Percentiles rank a stretch among this genome's conserved stretches.
Evolutionary conservation across 2,797 vertebrate genomes (phyloP).

Genomic region (Moxostoma hubbsi): DNA sequence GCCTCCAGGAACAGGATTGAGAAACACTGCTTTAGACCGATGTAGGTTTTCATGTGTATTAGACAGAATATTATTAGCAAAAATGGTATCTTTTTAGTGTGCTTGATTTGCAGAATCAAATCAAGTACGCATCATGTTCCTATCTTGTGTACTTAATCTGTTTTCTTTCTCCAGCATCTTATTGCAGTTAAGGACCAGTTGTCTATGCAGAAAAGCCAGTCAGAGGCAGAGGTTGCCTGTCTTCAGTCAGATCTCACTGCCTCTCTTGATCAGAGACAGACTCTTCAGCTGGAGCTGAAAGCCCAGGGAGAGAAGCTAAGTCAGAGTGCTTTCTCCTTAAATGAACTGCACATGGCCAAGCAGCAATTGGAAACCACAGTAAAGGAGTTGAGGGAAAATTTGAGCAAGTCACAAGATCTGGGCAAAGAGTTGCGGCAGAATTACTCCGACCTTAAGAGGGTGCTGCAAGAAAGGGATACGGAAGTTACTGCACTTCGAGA

Average conservation of each 20-base stretch:
- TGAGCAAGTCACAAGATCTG: constrained; percentile 77
- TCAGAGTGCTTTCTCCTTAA: constrained; percentile 84
- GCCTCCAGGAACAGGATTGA: too few relatives aligned
- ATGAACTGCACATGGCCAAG: constrained; percentile 85
- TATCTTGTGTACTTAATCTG: constrained; percentile 13
- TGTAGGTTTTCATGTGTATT: not conserved
- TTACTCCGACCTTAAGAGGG: constrained; percentile 75
- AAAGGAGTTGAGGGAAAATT: constrained; percentile 82
- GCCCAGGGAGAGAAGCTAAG: constrained; percentile 81
- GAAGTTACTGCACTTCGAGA: constrained; percentile 71
- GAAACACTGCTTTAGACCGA: too few relatives aligned
- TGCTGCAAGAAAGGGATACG: constrained; percentile 78
- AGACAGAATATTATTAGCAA: not conserved
- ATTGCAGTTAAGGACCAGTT: constrained; percentile 91
- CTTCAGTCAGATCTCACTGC: constrained; percentile 77
- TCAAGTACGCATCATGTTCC: not conserved
- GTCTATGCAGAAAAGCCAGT: constrained; percentile 80
- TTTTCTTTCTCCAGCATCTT: constrained; percentile 82
- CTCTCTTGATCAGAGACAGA: constrained; percentile 78
- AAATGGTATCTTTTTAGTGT: not conserved
- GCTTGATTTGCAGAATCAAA: not conserved
- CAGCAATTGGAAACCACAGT: constrained; percentile 81
- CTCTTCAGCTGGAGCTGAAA: constrained; percentile 77
- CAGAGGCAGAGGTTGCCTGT: constrained; percentile 71
- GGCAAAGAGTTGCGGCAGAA: constrained; percentile 75